Evolutionary conservation across 2,888 invertebrate species (phyloP).

Genomic region (Ecliptopera silaceata): DNA sequence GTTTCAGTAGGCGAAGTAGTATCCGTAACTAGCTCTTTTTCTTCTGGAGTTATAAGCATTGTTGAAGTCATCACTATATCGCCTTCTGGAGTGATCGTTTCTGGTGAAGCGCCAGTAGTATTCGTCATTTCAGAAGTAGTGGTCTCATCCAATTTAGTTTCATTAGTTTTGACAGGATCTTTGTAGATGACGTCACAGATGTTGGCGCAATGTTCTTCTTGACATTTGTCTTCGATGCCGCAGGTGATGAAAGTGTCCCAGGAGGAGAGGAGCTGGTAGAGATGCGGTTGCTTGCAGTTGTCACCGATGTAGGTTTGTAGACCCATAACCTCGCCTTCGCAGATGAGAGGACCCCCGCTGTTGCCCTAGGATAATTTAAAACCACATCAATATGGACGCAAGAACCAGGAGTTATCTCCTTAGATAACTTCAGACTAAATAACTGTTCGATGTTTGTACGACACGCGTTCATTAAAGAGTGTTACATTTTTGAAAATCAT

Average conservation of each 20-base stretch:
- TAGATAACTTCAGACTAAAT: too few species aligned
- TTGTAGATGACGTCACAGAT: slow-evolving; percentile 60
- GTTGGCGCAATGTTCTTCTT: slow-evolving; percentile 50
- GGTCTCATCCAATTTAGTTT: background rate
- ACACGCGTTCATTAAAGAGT: too few species aligned
- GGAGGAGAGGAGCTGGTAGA: slow-evolving; percentile 61
- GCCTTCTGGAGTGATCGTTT: slow-evolving; percentile 8
- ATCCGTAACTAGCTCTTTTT: background rate
- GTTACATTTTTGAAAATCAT: too few species aligned
- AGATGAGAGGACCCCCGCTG: slow-evolving; percentile 70
- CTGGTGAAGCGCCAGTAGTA: background rate
- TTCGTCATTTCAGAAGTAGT: background rate
- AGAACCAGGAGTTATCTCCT: too few species aligned
- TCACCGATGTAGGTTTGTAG: slow-evolving; percentile 68
- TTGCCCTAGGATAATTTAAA: slow-evolving; percentile 60
- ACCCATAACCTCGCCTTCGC: slow-evolving; percentile 60
- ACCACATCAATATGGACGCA: background rate
- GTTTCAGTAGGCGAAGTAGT: background rate
- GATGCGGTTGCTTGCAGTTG: slow-evolving; percentile 62
- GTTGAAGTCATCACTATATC: background rate
- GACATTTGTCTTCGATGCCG: slow-evolving; percentile 59
- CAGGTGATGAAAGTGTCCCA: slow-evolving; percentile 68
- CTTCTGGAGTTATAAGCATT: background rate
- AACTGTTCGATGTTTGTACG: too few species aligned
- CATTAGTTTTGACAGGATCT: slow-evolving; percentile 41